Base-by-base conservation (phyloP, 1,140 invertebrate species). In the Drosophila bipectinata region DNA sequence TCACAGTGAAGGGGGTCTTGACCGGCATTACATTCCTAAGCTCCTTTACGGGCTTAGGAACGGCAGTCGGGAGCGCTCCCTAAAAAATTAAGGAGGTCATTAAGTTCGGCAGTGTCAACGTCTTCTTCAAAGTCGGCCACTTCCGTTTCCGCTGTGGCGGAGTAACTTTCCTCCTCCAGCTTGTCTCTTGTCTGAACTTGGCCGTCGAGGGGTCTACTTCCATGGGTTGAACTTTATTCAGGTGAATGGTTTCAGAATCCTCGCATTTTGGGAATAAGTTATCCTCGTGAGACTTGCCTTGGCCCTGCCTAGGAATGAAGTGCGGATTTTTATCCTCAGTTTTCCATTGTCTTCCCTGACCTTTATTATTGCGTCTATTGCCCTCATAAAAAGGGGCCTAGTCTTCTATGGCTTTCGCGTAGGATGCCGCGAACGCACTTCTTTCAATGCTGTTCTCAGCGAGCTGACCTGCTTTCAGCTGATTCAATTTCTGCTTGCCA, bases 1-100 rank as follows among this genome's bases (percentile, higher is more conserved):
- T 71, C 32, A 71, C 67, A 21, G 66, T 39, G 53, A 69, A 62
- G 9, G 57, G 26, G 14, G 44, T 69, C 21, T 45, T 53, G 47
- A 55, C 60, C 51, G 37, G 56, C 48, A 49, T 68, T 68, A 68
- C 49, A 9, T 26, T 60, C 54, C 9, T 67, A 26, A 73, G 63
- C 37, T 60, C 52, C 37, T 49, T 60, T 57, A 60, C 26, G 45
- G 56, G 51, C 47, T 41, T 72, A 30, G 67, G 30, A 53, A 69
- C 72, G 71, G 56, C 32, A 72, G 41, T 26, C 51, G 52, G 56
- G 63, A 73, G 30, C 39, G 44, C 34, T 47, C 41, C 49, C 56
- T 72, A 72, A 72, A n/a, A n/a, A n/a, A n/a, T n/a, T n/a, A n/a
- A 57, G 26, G 3, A 57, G 26, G 14, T 57, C 15, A 2, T 57